Percentiles rank a stretch among this genome's conserved stretches.
These are phyloP conservation scores for Hypotaenidia okinawae DNA, from an alignment of 2,797 vertebrate species.

Conservation along the genomic window DNA sequence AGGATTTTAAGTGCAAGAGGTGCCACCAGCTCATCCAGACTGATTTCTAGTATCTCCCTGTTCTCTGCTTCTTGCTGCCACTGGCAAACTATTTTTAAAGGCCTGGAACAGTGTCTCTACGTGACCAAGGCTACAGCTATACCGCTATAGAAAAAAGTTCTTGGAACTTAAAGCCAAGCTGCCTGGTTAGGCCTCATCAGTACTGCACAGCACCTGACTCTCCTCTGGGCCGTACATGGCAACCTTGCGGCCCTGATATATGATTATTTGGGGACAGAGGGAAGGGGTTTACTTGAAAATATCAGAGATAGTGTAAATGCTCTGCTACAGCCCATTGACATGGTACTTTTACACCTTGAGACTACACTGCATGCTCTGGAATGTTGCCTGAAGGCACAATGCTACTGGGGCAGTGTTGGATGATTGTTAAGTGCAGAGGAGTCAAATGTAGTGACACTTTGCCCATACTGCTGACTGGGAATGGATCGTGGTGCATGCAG, in stretches of 20 bases:
- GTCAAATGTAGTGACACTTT: not conserved
- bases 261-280: not conserved
- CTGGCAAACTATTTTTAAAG: not conserved
- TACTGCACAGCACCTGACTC: not conserved
- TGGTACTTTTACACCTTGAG: not conserved
- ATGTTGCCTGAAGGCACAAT: not conserved
- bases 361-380: not conserved
- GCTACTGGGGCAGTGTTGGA: not conserved
- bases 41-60: not conserved
- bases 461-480: not conserved
- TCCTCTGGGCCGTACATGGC: not conserved
- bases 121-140: not conserved
- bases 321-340: not conserved
- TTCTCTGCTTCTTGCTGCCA: not conserved
- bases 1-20: not conserved
- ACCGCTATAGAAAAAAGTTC: not conserved
- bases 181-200: not conserved
- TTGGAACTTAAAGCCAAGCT: not conserved
- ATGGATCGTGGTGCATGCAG: not conserved
- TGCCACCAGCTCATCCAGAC: not conserved
- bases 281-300: not conserved
- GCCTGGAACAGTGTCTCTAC: not conserved
- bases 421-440: fast-evolving
- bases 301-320: not conserved
- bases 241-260: not conserved